Conservation (phyloP, 2,113 vertebrate species). For the Thalassoma bifasciatum region DNA sequence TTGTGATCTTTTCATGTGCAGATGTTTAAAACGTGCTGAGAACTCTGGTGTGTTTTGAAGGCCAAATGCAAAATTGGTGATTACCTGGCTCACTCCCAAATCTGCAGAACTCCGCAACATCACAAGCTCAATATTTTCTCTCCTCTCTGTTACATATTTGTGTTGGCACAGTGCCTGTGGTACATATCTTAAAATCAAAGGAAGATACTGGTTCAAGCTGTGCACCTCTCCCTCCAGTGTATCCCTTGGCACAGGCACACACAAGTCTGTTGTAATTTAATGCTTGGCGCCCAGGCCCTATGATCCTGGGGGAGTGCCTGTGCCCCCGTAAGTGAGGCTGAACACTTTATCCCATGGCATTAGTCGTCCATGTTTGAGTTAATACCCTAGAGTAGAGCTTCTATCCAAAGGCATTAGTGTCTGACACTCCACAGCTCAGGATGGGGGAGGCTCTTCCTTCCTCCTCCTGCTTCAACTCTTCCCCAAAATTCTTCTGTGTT, state of each 20-base stretch:
- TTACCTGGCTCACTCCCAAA: conserved; percentile 4
- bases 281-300: conserved; percentile 64
- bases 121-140: conserved; percentile 16
- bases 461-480: conserved; percentile 29
- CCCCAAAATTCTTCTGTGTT: conserved; percentile 24
- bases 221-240: conserved; percentile 46
- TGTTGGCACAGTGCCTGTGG: conserved; percentile 41
- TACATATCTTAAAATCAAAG: conserved; percentile 48
- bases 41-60: not conserved
- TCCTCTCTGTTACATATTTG: conserved; percentile 36
- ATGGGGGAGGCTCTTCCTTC: conserved; percentile 55
- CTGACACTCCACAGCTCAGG: conserved; percentile 72
- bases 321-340: conserved; percentile 77
- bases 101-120: not conserved
- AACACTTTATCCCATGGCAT: conserved; percentile 79
- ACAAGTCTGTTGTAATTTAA: conserved; percentile 71
- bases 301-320: conserved; percentile 74
- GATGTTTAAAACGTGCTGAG: not conserved
- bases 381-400: conserved; percentile 79
- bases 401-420: conserved; percentile 77
- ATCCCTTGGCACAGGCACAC: conserved; percentile 62
- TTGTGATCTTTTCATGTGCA: not conserved
- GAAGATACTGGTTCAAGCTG: conserved; percentile 34
- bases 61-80: not conserved
- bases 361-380: conserved; percentile 81